These are phyloP conservation scores for Tamandua tetradactyla DNA, from an alignment of 2,797 vertebrate species.

Conservation along the genomic window DNA sequence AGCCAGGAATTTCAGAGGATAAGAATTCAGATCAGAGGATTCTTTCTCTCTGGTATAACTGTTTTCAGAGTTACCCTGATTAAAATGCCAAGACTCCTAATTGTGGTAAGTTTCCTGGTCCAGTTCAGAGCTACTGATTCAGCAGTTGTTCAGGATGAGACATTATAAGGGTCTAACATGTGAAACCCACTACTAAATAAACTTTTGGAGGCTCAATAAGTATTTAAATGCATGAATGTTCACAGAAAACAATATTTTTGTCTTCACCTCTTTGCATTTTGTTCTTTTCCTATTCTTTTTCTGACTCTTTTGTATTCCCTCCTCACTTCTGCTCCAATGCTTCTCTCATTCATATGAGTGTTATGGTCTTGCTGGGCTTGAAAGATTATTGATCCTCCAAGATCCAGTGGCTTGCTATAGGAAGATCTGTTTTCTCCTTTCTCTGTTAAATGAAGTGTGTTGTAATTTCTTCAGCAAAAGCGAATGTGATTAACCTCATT, in stretches of 20 bases:
- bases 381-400: not conserved
- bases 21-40: constrained; percentile 22
- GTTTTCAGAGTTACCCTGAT: not conserved
- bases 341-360: not conserved
- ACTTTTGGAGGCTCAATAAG: not conserved
- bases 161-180: not conserved
- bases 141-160: not conserved
- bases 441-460: not conserved
- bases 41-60: not conserved
- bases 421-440: constrained; percentile 10
- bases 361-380: not conserved
- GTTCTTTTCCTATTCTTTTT: not conserved
- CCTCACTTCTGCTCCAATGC: not conserved
- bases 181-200: not conserved
- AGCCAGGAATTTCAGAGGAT: not conserved
- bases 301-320: not conserved
- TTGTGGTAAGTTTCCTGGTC: constrained; percentile 42
- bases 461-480: constrained; percentile 76
- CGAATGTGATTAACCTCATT: constrained; percentile 68
- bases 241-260: too few relatives aligned
- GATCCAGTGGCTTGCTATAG: constrained; percentile 16
- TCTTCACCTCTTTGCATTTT: not conserved
- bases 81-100: not conserved
- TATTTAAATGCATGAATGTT: not conserved
- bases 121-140: constrained; percentile 22